Evolutionary conservation across 1,140 invertebrate species (phyloP).

Genomic region (Drosophila tropicalis): DNA sequence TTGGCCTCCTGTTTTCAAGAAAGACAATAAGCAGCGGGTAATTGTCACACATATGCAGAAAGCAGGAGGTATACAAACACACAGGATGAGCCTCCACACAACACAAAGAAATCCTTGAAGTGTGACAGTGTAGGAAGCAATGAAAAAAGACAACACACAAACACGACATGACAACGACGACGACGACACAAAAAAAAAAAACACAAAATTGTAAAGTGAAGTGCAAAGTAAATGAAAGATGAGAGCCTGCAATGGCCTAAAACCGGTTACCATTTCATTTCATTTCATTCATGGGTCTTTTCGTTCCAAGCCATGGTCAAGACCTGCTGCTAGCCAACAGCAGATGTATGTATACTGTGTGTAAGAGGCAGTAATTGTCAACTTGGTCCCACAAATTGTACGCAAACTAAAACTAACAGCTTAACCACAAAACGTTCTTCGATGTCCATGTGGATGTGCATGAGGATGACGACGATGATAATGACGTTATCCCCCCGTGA

Average conservation of each 20-base stretch:
- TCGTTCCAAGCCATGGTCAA: conserved; percentile 46
- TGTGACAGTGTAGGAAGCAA: conserved; percentile 75
- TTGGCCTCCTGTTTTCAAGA: conserved; percentile 17
- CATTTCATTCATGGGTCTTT: conserved; percentile 73
- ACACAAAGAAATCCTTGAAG: conserved; percentile 81
- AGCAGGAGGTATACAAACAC: neutral
- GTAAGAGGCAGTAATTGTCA: conserved; percentile 69
- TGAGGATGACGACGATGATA: conserved; percentile 36
- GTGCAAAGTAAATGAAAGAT: conserved; percentile 77
- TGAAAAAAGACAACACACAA: conserved; percentile 30
- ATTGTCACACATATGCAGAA: conserved; percentile 66
- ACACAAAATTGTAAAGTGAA: conserved; percentile 48
- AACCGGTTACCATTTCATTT: conserved; percentile 62
- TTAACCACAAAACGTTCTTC: conserved; percentile 69
- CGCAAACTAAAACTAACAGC: conserved; percentile 79
- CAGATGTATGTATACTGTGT: neutral
- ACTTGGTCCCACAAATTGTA: conserved; percentile 73
- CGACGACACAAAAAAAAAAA: neutral
- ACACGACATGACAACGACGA: conserved; percentile 2
- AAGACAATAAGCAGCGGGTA: conserved; percentile 61
- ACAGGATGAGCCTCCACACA: conserved; percentile 52
- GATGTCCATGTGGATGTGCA: conserved; percentile 13
- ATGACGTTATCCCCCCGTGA: conserved; percentile 26
- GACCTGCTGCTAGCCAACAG: conserved; percentile 1
- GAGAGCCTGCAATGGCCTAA: conserved; percentile 54